Evolutionary conservation across 2,888 invertebrate species (phyloP).

Genomic region (Temnothorax ravouxi): DNA sequence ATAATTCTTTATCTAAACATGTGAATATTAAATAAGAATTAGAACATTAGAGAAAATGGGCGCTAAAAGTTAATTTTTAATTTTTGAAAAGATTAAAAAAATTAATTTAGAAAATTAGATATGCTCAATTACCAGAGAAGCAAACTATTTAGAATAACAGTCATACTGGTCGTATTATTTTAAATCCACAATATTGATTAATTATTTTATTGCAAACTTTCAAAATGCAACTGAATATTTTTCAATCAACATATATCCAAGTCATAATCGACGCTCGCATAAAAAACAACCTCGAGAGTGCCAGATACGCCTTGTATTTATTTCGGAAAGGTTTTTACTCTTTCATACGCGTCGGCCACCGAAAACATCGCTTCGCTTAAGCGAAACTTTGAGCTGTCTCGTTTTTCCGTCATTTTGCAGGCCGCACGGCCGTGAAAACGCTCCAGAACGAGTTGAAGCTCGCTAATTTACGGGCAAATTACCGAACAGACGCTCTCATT

Average conservation of each 20-base stretch:
- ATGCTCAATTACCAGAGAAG: background rate
- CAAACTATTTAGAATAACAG: background rate
- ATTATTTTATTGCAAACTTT: background rate
- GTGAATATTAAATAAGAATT: background rate
- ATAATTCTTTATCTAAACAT: background rate
- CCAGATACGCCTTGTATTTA: constrained; percentile 27
- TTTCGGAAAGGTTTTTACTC: constrained; percentile 22
- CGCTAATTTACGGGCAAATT: constrained; percentile 50
- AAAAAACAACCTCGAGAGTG: constrained; percentile 5
- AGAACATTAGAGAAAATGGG: no score
- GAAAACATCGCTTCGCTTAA: constrained; percentile 34
- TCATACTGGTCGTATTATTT: background rate
- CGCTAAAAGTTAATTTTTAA: background rate
- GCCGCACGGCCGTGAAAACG: constrained; percentile 36
- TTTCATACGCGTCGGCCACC: background rate
- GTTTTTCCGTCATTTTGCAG: constrained; percentile 43
- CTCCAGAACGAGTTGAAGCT: constrained; percentile 29
- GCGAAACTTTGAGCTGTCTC: constrained; percentile 26
- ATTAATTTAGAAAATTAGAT: constrained; percentile 3
- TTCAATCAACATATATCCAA: background rate
- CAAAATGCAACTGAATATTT: background rate
- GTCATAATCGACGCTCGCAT: background rate
- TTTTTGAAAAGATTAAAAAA: background rate
- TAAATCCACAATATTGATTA: background rate
- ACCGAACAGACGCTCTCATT: constrained; percentile 33